A percentile compares a stretch with the other conserved stretches of the same genome.
Conservation (phyloP, 2,797 vertebrate species). For the Cirrhinus mrigala region DNA sequence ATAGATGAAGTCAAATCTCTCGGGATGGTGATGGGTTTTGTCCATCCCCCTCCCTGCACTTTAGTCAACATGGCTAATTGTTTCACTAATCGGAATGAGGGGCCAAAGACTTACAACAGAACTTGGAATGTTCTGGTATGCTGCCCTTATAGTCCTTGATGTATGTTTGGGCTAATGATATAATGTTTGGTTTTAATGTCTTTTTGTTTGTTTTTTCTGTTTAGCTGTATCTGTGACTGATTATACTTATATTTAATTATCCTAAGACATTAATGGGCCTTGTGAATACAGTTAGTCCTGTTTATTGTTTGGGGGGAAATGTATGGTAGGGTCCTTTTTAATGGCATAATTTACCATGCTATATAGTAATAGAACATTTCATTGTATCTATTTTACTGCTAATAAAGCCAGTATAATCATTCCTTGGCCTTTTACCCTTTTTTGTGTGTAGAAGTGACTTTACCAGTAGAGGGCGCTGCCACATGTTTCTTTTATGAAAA, state of each 20-base stretch:
- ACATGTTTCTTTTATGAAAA: too few relatives aligned
- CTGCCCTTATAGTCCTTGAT: slow-evolving; percentile 16
- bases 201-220: not conserved
- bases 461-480: not conserved
- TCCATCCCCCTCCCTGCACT: slow-evolving; percentile 1
- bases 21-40: slow-evolving; percentile 15
- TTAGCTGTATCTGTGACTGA: slow-evolving; percentile 20
- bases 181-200: slow-evolving; percentile 19
- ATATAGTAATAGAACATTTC: slow-evolving; percentile 19
- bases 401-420: slow-evolving; percentile 48
- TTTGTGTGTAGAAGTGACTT: not conserved
- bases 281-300: slow-evolving; percentile 65
- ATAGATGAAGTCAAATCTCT: slow-evolving; percentile 47
- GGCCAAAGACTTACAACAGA: slow-evolving; percentile 3
- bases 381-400: slow-evolving; percentile 27
- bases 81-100: slow-evolving; percentile 17
- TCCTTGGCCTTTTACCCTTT: not conserved
- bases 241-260: slow-evolving; percentile 55
- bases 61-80: slow-evolving; percentile 14
- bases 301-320: not conserved
- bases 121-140: slow-evolving; percentile 15
- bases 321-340: not conserved
- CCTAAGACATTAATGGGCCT: slow-evolving; percentile 33
- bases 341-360: slow-evolving; percentile 30
- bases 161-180: slow-evolving; percentile 17